Percentiles rank a stretch among this genome's conserved stretches.
Evolutionary conservation across 2,113 vertebrate species (phyloP).

Genomic region (Gallinago jamesoni): DNA sequence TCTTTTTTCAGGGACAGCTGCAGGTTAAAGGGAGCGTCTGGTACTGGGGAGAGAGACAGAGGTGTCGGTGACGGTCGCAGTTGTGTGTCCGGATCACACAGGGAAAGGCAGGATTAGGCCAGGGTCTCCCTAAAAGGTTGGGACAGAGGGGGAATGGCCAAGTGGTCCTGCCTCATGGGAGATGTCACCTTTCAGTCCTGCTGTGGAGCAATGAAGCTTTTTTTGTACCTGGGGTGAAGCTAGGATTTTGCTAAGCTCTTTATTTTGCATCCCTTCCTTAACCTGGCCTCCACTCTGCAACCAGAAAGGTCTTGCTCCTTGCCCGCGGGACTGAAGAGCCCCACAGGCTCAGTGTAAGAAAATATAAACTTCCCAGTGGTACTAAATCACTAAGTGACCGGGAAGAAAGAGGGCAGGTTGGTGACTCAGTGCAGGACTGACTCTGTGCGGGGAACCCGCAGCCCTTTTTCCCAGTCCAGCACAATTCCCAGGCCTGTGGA

Average conservation of each 20-base stretch:
- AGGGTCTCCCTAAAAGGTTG: not conserved
- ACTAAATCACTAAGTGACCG: not conserved
- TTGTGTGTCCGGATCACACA: fast-evolving
- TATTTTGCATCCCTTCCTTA: not conserved
- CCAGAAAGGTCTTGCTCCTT: not conserved
- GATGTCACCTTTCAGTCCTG: not conserved
- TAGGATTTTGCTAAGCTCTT: not conserved
- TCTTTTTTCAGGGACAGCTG: slow-evolving; percentile 84
- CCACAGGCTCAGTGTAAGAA: not conserved
- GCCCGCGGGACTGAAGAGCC: not conserved
- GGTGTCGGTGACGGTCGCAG: not conserved
- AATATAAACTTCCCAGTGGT: not conserved
- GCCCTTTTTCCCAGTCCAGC: not conserved
- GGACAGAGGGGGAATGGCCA: too few relatives aligned
- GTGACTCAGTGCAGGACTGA: not conserved
- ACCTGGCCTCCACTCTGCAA: not conserved
- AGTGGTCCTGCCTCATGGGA: not conserved
- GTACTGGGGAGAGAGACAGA: slow-evolving; percentile 76
- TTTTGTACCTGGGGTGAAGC: not conserved
- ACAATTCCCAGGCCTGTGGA: not conserved
- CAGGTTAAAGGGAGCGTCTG: slow-evolving; percentile 87
- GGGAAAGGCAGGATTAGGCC: not conserved
- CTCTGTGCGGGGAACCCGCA: not conserved
- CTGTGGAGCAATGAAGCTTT: not conserved
- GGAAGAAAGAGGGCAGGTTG: not conserved